Base-by-base conservation (phyloP, 1,140 invertebrate genomes). In the Heterodera schachtii region DNA sequence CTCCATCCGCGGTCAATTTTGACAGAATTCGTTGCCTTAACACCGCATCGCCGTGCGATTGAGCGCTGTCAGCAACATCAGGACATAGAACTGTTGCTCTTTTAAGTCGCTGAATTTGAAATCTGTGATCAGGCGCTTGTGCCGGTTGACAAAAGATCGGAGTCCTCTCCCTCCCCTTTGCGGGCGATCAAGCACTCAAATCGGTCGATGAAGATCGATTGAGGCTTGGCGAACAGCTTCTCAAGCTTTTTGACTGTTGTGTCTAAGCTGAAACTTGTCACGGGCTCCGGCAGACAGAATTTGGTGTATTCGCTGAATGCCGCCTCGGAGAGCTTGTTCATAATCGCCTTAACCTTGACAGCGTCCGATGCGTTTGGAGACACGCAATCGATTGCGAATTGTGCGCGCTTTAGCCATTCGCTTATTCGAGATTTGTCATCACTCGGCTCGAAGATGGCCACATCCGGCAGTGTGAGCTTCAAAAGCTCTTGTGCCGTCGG, bases 1-100 rank as follows among this genome's bases (percentile, higher is more conserved):
- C 67, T 69, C 67, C 67, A 69, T 69, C 67, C 6, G 67, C 67
- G 67, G 67, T 69, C 67, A 69, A 21, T 69, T 69, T 69, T 1
- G 67, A 9, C n/a, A 69, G 67, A 43, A 69, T 69, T 7, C 67
- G 1, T 19, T 69, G 67, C 16, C 67, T n/a, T 6, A 69, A 3
- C 67, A 19, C 2, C 3, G 67, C 67, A 43, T 69, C 67, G n/a
- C 2, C 7, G 6, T 7, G 16, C 8, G n/a, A n/a, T 69, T 69
- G n/a, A 69, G 41, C 8, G 67, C 67, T 19, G 41, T 31, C 67
- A 69, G 19, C 8, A 69, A 19, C 67, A 69, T 69, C 6, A 69
- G 67, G 19, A 43, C n/a, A n/a, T 69, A 21, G 41, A 69, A 69
- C n/a, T 69, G n/a, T 69, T 69, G n/a, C 3, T 69, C 67, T 69